Evolutionary conservation across 2,888 invertebrate genomes (phyloP), one percentile per base, ranked within the genome.

Genomic region (Onthophagus sagittarius): DNA sequence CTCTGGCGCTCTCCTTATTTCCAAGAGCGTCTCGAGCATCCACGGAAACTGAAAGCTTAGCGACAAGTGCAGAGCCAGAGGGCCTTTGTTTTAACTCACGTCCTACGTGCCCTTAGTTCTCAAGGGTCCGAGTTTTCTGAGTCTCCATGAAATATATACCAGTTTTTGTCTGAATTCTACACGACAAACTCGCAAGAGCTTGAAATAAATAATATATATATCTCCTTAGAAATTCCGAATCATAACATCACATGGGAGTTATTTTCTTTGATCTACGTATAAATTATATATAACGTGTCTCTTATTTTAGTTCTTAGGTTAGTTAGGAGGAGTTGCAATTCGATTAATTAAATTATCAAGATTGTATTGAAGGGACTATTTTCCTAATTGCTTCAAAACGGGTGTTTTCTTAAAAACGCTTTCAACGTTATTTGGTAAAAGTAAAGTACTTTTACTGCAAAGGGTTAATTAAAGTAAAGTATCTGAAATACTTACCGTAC

Each of bases 41-140:
- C 31, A 23, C 6, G 67, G 67, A 67, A 67, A 67, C 67, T 67
- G 67, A 67, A 67, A 67, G 67, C 67, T 67, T 67, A 67, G 67
- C 31, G 67, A 67, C 67, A 67, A 67, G 23, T 23, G 67, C 23
- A 32, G 31, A 32, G 3, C 31, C 32, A 31, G 31, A 23, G 67
- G 2, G 7, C 67, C 31, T 67, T 67, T 67, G 67, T 67, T 67
- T 67, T 67, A 23, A 67, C 31, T 67, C 67, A 53, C 39, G 39
- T 53, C 39, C 39, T 53, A 11, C 11, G 11, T 53, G 39, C 11
- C 39, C 39, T 53, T 53, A 53, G 39, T 53, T 53, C 39, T 53
- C 39, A 7, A 53, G 39, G 39, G 39, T 53, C 7, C 39, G 39
- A 53, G 39, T 53, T 53, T 53, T 11, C 39, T 9, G 39, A 53